A percentile compares a stretch with the other conserved stretches of the same genome.
Conservation (phyloP, 1,140 invertebrate genomes). For the Octopus sinensis region DNA sequence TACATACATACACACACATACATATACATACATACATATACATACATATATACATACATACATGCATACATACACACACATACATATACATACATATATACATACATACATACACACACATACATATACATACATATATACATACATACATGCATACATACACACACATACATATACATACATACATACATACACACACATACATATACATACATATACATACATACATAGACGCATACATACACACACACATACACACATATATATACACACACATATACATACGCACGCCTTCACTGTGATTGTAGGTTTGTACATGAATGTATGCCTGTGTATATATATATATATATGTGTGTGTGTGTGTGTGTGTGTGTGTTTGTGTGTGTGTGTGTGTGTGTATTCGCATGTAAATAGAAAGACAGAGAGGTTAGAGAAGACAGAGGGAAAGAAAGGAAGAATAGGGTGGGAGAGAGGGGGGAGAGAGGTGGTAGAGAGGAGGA, state of each 20-base stretch:
- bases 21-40: background rate
- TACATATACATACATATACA: no score
- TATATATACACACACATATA: background rate
- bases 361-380: background rate
- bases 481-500: background rate
- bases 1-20: background rate
- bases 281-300: background rate
- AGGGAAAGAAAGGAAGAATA: background rate
- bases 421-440: no score
- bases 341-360: background rate
- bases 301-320: background rate
- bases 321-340: no score
- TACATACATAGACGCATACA: no score
- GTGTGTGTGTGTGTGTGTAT: background rate
- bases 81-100: slow-evolving; percentile 7
- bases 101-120: slow-evolving; percentile 20
- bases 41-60: background rate
- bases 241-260: slow-evolving; percentile 19
- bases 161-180: background rate
- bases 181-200: background rate
- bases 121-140: slow-evolving; percentile 13
- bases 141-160: background rate
- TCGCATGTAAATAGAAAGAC: no score
- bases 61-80: background rate
- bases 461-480: background rate